Evolutionary conservation across 2,797 vertebrate species (phyloP), one percentile per base, ranked within the genome.

Genomic region (Eidolon dupreanum): DNA sequence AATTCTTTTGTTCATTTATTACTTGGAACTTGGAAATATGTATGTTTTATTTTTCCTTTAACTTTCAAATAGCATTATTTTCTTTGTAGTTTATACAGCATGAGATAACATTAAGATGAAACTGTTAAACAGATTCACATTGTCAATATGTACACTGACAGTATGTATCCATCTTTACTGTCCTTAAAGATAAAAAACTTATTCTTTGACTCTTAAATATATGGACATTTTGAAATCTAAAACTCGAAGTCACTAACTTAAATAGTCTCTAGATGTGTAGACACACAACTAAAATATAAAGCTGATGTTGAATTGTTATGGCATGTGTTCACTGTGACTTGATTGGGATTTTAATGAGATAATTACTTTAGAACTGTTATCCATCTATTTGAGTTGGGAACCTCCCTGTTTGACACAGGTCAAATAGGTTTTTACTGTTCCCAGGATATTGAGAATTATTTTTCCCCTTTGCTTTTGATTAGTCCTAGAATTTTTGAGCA

Each of bases 281-380:
- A 41, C 4, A 31, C 5, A 38, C 33, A 95, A 93, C 26, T 57
- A 9, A 83, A 78, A 78, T 81, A 20, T 31, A 93, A 96, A 95
- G 5, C 92, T 90, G 88, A 59, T 88, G 84, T 79, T 77, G 19
- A 31, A 46, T 57, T 96, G 96, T 94, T 88, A 78, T 55, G 61
- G 49, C 36, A 19, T 87, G 43, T 88, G 17, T 93, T 97, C 93
- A 68, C 36, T 96, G 63, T 88, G 93, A 93, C 93, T 90, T 81
- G 81, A 94, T 97, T 89, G 84, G 85, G 6, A 6, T 94, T 96
- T 91, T 96, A 84, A 75, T 43, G 63, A 66, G 93, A 63, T 96
- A 94, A 92, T 49, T 61, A 8, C 26, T 61, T 84, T 65, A 75
- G 66, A 78, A 38, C 33, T 77, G 11, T 57, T 92, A 82, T 87